Base-by-base conservation (phyloP, 2,113 vertebrate species). In the Toxotes jaculatrix region DNA sequence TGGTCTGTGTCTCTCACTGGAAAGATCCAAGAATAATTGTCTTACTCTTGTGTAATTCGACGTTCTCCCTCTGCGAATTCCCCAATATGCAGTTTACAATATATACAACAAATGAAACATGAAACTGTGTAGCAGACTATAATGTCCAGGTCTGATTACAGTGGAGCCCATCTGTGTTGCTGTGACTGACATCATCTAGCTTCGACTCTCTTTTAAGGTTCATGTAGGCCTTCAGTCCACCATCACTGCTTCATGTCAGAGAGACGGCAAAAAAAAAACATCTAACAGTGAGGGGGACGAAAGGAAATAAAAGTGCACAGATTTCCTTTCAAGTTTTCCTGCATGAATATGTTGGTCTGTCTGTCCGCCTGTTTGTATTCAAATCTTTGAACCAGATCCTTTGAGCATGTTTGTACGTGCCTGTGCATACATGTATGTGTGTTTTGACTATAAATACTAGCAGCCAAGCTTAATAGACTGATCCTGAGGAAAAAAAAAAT, bases 401-500 rank as follows among this genome's bases (percentile, higher is more conserved):
- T 79, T 83, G 80, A 87, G 66, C 38, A 19, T 55, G 63, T 79
- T 57, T 79, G 59, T 77, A 66, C 27, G 36, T 81, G 61, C 38
- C 38, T 49, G 36, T 3, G 61, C 40, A 70, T 59, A 62, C 51
- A 47, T 31, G 59, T 71, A 45, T 34, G 61, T 47, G 51, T 80
- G 72, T 76, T 75, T 71, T 68, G 60, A 59, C 65, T 49, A 21
- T 86, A 61, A 84, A 79, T 64, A 77, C 57, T 71, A 40, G 72
- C 60, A 74, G 64, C 55, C 69, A 60, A 60, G 78, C 80, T 81
- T 85, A 53, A 45, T 42, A 80, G 57, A 88, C 77, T 51, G 62
- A 87, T 81, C 49, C 69, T 68, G 10, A 12, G 66, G 34, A 17
- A 71, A 68, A 71, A 64, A 32, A 61, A 56, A 31, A 81, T 67